Conservation (phyloP, 2,797 vertebrate genomes). For the Rhinichthys osculus region DNA sequence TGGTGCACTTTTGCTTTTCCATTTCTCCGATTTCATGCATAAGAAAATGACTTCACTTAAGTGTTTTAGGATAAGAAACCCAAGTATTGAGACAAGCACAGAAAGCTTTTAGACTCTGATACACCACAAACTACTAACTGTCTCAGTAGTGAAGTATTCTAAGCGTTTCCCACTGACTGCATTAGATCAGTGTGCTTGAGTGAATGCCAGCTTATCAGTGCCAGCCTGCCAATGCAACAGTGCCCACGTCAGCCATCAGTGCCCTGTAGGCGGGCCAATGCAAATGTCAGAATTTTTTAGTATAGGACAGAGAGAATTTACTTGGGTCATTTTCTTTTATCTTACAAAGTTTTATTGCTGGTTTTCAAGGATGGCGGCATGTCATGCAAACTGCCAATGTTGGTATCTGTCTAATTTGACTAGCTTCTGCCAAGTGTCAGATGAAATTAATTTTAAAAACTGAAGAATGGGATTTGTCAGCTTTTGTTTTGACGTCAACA, state of each 20-base stretch:
- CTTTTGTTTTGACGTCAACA: not conserved
- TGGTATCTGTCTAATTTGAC: constrained; percentile 13
- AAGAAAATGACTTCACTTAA: constrained; percentile 50
- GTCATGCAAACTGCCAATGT: not conserved
- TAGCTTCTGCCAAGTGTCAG: not conserved
- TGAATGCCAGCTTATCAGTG: constrained; percentile 26
- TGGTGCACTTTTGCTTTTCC: constrained; percentile 24
- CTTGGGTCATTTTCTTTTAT: not conserved
- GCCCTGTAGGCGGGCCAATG: constrained; percentile 17
- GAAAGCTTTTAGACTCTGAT: constrained; percentile 8
- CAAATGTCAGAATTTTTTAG: constrained; percentile 17
- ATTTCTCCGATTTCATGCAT: constrained; percentile 39
- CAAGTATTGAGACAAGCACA: constrained; percentile 27
- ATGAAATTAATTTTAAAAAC: not conserved
- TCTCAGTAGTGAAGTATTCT: not conserved
- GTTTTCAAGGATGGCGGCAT: not conserved
- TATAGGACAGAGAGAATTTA: not conserved
- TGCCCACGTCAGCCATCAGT: constrained; percentile 23
- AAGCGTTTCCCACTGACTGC: not conserved
- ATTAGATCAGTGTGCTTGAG: constrained; percentile 25
- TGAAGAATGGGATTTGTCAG: not conserved
- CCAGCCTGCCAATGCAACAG: constrained; percentile 28
- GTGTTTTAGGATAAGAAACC: constrained; percentile 56
- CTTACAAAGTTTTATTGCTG: not conserved
- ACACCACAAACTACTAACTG: not conserved